Base-by-base conservation (phyloP, 2,113 vertebrate species). In the Zosterops pallidus region DNA sequence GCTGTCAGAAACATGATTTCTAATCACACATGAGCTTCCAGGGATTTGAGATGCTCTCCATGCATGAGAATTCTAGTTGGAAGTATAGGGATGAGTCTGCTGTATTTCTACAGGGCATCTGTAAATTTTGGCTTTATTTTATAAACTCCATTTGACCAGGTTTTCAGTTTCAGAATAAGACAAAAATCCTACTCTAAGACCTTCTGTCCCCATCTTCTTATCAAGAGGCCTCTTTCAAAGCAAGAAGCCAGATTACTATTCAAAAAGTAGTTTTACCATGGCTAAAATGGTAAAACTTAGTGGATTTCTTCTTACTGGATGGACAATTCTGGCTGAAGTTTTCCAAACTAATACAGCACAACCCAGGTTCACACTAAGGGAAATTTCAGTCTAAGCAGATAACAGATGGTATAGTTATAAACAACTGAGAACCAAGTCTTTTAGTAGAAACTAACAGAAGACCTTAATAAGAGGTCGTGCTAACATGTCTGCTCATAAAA, bases 401-500 rank as follows among this genome's bases (percentile, higher is more conserved):
- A 94, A 86, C 89, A 96, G 88, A 94, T 94, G 85, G 79, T 52
- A 71, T 42, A 74, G 65, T 68, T 75, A 88, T 62, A 93, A 92
- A 81, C 80, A 86, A 82, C 7, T 64, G 88, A 93, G 41, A 63
- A 52, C 41, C 3, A 10, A 90, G 39, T 46, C 76, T 94, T 85
- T 82, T 75, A 92, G 76, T 29, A 56, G 72, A 86, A 95, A 71
- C 56, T 50, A 93, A 81, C 44, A 68, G 92, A 25, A 80, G 90
- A 93, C 90, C 83, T 93, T 63, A 81, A 59, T 90, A 89, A 96
- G 62, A 93, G 93, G 85, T 91, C 56, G 14, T 92, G 92, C 83
- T 95, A 94, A 94, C 79, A 68, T 77, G 39, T 84, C 94, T 93
- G 86, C 90, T 94, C 83, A 71, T 95, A 96, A 94, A 96, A 95